Evolutionary conservation across 2,113 vertebrate genomes (phyloP).

Genomic region (Pholis gunnellus): DNA sequence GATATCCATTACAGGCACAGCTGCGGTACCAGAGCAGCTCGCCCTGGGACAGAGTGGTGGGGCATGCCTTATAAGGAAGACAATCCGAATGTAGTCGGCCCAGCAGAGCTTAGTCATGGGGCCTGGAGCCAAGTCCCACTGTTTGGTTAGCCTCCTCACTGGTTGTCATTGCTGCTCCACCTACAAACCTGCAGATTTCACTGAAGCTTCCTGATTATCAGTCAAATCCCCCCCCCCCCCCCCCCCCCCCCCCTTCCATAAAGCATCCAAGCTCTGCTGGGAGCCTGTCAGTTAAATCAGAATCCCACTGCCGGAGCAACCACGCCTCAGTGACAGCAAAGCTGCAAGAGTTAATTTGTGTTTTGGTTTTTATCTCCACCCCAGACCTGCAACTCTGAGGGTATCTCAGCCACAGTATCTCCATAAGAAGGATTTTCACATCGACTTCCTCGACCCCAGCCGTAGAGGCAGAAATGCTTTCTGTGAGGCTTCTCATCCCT

Average conservation of each 20-base stretch:
- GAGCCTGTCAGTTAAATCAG: conserved; percentile 7
- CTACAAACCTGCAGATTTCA: conserved; percentile 46
- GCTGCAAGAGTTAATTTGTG: conserved; percentile 22
- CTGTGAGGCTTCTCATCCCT: conserved; percentile 5
- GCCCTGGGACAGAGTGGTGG: conserved; percentile 62
- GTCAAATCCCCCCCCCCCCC: conserved; percentile 12
- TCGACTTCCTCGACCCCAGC: background rate
- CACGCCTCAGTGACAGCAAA: conserved; percentile 36
- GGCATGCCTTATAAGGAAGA: conserved; percentile 81
- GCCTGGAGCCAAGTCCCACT: conserved; percentile 71
- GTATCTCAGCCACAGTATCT: background rate
- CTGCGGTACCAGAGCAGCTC: conserved; percentile 62
- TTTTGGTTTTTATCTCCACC: conserved; percentile 26
- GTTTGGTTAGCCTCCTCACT: conserved; percentile 43
- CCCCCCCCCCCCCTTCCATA: background rate
- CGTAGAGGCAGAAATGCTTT: background rate
- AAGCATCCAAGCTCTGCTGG: background rate
- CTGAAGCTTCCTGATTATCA: background rate
- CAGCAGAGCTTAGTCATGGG: conserved; percentile 72
- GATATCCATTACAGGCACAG: conserved; percentile 50
- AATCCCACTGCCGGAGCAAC: conserved; percentile 16
- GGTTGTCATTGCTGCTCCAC: conserved; percentile 58
- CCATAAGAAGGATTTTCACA: conserved; percentile 6
- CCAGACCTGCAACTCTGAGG: background rate
- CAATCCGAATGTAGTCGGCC: conserved; percentile 63